Base-by-base conservation (phyloP, 2,797 vertebrate genomes). In the Chanos chanos region DNA sequence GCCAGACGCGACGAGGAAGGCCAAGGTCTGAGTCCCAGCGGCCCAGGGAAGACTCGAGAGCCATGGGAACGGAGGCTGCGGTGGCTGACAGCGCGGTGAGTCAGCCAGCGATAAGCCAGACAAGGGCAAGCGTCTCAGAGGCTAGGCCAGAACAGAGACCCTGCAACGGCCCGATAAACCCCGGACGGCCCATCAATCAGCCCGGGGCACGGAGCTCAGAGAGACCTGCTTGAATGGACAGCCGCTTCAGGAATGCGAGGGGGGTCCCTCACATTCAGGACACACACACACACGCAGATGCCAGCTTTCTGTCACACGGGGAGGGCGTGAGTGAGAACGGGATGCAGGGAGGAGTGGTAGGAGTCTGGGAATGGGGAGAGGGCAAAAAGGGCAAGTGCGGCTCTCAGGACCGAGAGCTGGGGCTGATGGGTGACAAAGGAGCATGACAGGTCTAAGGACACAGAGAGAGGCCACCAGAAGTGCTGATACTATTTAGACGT, bases 111-210 rank as follows among this genome's bases (percentile, higher is more conserved):
- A 87, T 87, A 85, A 87, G 84, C 75, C 70, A 77, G 77, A 85
- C 81, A 81, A 65, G 62, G 72, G 72, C 81, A 41, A 75, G 84
- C 82, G 83, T 80, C 75, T 83, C 58, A 77, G 63, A 73, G 74
- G 69, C 71, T 71, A 85, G 81, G 78, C 76, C 80, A 80, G 68
- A 61, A 67, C 72, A 78, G 81, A 68, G 70, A 79, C 78, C 76
- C 81, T 77, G 60, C 87, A 87, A 82, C 79, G 76, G 79, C 66
- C 76, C 82, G 85, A 87, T 87, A 84, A 85, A n/a, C n/a, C 75
- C 70, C 61, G 45, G 81, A 86, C 83, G 81, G 82, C 72, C 66
- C 82, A 84, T 88, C 83, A 82, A 82, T 88, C 87, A 87, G 80
- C n/a, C n/a, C n/a, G n/a, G n/a, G 50, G 34, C 33, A 1, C 28